Base-by-base conservation (phyloP, 2,113 vertebrate species). In the Cololabis saira region DNA sequence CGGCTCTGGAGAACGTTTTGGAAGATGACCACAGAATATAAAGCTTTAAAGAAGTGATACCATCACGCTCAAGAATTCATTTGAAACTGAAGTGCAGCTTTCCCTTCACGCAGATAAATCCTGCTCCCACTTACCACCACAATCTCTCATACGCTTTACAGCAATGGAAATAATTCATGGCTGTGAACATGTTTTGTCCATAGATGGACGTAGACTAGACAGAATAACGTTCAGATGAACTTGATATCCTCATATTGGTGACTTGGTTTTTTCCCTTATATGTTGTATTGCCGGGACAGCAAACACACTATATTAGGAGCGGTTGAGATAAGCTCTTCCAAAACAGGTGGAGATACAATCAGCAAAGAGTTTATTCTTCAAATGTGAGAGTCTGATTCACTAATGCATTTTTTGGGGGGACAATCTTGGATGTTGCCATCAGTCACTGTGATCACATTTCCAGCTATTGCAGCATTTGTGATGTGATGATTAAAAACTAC, bases 301-400 rank as follows among this genome's bases (percentile, higher is more conserved):
- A 44, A 70, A 44, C 53, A 43, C 61, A 21, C 87, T 76, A 67
- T 86, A 84, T 82, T 75, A 78, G 82, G 80, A 85, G 52, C 27
- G 19, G 33, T 7, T 11, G 33, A 37, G 33, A 37, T 37, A 4
- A 57, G 70, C 61, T 58, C 33, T 37, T 37, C 33, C 3, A 37
- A 37, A 37, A 37, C 2, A 1, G 51, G 51, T 21, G 14, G 22
- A 65, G 74, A 89, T 83, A 44, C 44, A 15, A 80, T 85, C 80
- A 13, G 12, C 10, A 3, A n/a, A n/a, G n/a, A n/a, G n/a, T n/a
- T n/a, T n/a, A n/a, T 76, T 41, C 51, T 61, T 85, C 58, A 58
- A n/a, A n/a, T n/a, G 48, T 27, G 24, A 27, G 24, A 27, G 24
- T 27, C 24, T 27, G 24, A 27, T 27, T 27, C 24, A 27, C 24